These are phyloP conservation scores for Microcebus griseorufus DNA, from an alignment of 2,113 vertebrate species.

Conservation along the genomic window DNA sequence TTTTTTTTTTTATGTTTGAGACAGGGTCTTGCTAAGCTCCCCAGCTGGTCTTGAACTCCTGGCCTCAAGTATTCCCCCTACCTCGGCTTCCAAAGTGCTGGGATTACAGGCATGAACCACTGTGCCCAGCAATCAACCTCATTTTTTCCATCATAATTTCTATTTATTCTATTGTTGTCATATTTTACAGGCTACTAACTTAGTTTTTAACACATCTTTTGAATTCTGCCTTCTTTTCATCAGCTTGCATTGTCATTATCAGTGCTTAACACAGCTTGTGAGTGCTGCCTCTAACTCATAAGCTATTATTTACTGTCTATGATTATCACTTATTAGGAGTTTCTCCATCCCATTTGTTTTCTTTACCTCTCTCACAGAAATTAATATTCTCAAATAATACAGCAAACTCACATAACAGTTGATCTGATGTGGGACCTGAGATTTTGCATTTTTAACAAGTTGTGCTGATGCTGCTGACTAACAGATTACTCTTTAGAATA, in stretches of 20 bases:
- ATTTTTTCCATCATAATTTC: neutral
- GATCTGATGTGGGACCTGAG: neutral
- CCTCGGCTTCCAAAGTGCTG: too few species aligned
- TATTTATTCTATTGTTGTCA: neutral
- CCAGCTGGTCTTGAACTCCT: too few species aligned
- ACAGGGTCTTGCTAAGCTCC: too few species aligned
- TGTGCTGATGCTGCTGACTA: neutral
- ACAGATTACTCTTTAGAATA: neutral
- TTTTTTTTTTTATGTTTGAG: too few species aligned
- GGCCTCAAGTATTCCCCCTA: too few species aligned
- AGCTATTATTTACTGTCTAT: neutral
- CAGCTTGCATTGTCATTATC: neutral
- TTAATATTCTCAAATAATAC: neutral
- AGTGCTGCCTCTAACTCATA: neutral
- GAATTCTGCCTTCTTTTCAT: neutral
- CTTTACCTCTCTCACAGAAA: neutral
- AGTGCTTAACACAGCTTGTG: neutral
- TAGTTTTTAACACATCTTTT: neutral
- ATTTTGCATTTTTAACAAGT: neutral
- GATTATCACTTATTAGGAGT: neutral
- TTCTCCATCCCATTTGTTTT: neutral
- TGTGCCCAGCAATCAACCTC: neutral
- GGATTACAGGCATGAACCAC: too few species aligned
- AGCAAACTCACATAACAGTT: neutral
- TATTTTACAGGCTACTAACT: neutral